Evolutionary conservation across 1,140 invertebrate genomes (phyloP).

Genomic region (Chironomus striatipennis): DNA sequence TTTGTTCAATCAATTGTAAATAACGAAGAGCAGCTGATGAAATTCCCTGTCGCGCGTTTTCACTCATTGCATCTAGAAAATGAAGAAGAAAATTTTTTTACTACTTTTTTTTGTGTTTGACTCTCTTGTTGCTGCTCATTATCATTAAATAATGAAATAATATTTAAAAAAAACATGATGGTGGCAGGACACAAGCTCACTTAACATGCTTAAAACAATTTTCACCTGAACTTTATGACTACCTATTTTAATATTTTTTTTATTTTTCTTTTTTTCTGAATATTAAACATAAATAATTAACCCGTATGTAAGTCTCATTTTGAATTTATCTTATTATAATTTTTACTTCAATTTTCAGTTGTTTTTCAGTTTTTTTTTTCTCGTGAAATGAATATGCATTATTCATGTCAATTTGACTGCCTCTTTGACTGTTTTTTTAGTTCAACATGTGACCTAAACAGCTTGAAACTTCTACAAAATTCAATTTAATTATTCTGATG

Average conservation of each 20-base stretch:
- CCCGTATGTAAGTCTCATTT: background rate
- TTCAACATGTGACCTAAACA: too few species aligned
- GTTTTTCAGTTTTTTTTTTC: background rate
- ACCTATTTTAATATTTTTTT: background rate
- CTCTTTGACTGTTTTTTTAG: too few species aligned
- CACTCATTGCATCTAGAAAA: too few species aligned
- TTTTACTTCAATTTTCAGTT: background rate
- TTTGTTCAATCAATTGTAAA: too few species aligned
- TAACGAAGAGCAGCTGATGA: too few species aligned
- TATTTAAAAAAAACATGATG: background rate
- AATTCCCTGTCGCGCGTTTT: too few species aligned
- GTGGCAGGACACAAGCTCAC: background rate
- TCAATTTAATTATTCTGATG: too few species aligned
- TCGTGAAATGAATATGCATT: background rate
- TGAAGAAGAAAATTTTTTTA: too few species aligned
- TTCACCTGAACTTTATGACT: constrained; percentile 19
- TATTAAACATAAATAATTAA: background rate
- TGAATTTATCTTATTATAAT: background rate
- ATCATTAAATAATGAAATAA: background rate
- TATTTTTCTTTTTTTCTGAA: background rate
- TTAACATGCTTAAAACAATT: constrained; percentile 18
- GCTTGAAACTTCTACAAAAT: too few species aligned
- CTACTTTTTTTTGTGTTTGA: too few species aligned
- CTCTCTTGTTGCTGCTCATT: too few species aligned
- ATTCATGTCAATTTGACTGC: background rate